Evolutionary conservation across 92 coral and sea anemone genomes (phyloP).

Genomic region (Umimayanthus kanabou): DNA sequence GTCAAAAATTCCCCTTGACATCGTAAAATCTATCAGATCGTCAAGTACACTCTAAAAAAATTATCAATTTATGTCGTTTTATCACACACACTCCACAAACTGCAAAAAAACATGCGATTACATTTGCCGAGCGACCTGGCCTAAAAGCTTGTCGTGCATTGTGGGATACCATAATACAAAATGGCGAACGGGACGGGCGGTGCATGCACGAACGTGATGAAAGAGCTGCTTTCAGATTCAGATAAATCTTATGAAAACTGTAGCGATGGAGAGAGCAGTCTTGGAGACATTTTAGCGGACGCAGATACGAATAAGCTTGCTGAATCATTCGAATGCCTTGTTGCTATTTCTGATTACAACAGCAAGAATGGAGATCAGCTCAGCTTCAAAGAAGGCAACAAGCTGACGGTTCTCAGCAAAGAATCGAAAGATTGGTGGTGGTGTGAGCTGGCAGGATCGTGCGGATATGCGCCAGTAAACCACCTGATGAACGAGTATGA

Average conservation of each 20-base stretch:
- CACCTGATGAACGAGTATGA: slow-evolving; percentile 66
- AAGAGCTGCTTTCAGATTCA: neutral
- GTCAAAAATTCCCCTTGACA: slow-evolving; percentile 74
- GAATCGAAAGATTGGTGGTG: slow-evolving; percentile 93
- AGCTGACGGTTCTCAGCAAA: slow-evolving; percentile 67
- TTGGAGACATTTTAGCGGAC: slow-evolving; percentile 54
- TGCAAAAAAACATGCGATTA: neutral
- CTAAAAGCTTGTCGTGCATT: slow-evolving; percentile 6
- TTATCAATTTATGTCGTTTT: neutral
- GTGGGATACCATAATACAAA: slow-evolving; percentile 9
- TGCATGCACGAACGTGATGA: neutral
- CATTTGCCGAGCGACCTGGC: slow-evolving; percentile 10
- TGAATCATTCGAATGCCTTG: slow-evolving; percentile 56
- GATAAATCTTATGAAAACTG: slow-evolving; percentile 11
- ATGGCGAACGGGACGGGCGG: slow-evolving; percentile 35
- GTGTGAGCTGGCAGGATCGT: slow-evolving; percentile 80
- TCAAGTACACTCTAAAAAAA: neutral
- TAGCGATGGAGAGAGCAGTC: slow-evolving; percentile 25
- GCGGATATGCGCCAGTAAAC: slow-evolving; percentile 86
- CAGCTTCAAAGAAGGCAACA: slow-evolving; percentile 83
- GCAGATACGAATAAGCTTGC: slow-evolving; percentile 46
- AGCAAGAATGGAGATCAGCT: slow-evolving; percentile 78
- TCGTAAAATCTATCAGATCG: slow-evolving; percentile 26
- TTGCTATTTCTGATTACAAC: slow-evolving; percentile 82
- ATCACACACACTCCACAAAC: neutral